Conservation (phyloP, 2,797 vertebrate species). For the Buceros bicornis region DNA sequence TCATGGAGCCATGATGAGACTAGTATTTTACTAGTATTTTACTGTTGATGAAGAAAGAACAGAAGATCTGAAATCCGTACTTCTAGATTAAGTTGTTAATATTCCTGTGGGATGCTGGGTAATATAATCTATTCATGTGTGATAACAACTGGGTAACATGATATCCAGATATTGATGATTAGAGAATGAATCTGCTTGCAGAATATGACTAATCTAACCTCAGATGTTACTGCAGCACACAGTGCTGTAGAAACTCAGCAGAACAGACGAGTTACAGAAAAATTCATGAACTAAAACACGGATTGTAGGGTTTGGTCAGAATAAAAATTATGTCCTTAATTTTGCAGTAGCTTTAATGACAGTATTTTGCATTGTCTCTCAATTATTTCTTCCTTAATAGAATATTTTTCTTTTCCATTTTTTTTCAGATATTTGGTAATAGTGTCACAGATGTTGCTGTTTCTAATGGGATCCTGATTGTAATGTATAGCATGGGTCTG, state of each 20-base stretch:
- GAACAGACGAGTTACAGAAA: background rate
- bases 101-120: background rate
- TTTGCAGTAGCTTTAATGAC: background rate
- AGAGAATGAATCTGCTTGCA: slow-evolving; percentile 26
- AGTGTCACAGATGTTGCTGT: slow-evolving; percentile 89
- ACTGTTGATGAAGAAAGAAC: background rate
- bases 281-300: background rate
- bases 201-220: background rate
- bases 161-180: background rate
- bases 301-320: background rate
- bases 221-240: background rate
- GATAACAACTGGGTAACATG: slow-evolving; percentile 4
- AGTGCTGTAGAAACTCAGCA: background rate
- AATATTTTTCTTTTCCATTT: slow-evolving; percentile 28
- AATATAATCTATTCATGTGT: background rate
- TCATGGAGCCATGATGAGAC: background rate
- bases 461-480: slow-evolving; percentile 91
- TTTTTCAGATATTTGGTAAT: slow-evolving; percentile 90
- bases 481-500: slow-evolving; percentile 90
- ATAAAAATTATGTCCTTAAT: background rate
- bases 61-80: background rate
- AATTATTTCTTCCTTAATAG: background rate
- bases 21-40: background rate
- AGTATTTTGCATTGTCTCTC: background rate
- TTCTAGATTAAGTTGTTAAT: background rate